Percentiles rank a stretch among this genome's conserved stretches.
These are phyloP conservation scores for Periophthalmus modestus DNA, from an alignment of 2,113 vertebrate species.

Conservation along the genomic window DNA sequence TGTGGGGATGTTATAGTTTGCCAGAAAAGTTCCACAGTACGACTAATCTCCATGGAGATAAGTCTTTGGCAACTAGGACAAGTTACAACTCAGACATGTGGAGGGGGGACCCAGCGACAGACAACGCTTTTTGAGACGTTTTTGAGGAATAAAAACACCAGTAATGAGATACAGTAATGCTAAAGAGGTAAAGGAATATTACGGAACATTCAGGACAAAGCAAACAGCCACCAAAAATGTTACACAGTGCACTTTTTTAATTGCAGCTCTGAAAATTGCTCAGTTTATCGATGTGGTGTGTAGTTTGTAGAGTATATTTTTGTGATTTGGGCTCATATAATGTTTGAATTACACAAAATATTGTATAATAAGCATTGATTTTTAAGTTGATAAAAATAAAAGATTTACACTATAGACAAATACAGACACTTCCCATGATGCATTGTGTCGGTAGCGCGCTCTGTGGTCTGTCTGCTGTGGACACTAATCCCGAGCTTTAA, in stretches of 20 bases:
- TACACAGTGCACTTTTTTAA: no score
- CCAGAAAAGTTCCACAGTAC: no score
- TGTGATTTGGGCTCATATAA: no score
- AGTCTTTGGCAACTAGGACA: no score
- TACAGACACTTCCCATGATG: neutral
- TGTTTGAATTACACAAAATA: neutral
- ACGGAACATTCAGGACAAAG: neutral
- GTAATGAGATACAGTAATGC: neutral
- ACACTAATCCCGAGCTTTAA: neutral
- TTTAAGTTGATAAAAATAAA: neutral
- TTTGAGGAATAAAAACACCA: neutral
- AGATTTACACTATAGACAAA: neutral
- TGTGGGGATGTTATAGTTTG: no score
- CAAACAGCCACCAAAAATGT: neutral
- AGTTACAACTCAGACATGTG: no score
- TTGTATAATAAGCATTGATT: neutral
- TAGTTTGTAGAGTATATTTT: no score
- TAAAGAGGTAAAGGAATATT: neutral
- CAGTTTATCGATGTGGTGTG: no score
- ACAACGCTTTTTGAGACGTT: neutral
- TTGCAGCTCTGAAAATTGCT: no score
- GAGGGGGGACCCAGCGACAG: no score
- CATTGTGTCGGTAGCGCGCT: neutral
- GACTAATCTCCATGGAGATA: no score
- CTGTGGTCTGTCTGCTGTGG: neutral